phyloP scores from a whole-genome alignment of 2,888 invertebrate species.

The Melipona beecheii region DNA sequence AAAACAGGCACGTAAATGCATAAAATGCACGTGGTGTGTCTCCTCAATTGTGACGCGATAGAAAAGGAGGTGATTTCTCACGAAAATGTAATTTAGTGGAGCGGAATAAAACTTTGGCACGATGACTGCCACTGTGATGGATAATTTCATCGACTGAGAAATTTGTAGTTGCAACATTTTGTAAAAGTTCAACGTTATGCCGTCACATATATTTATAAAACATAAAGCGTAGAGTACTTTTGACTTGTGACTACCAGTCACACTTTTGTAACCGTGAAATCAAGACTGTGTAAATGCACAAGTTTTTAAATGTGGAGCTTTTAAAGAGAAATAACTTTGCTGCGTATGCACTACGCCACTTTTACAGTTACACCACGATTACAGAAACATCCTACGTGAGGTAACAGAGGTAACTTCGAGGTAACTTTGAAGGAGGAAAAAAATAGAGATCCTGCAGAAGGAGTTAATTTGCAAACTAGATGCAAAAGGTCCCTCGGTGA shows the following conservation, averaged over 20 bases:
- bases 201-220: neutral
- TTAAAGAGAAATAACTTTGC: neutral
- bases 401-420: neutral
- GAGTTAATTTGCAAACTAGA: constrained; percentile 12
- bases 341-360: neutral
- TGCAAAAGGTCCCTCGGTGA: neutral
- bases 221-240: neutral
- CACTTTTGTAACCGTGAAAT: neutral
- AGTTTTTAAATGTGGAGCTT: neutral
- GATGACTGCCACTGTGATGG: too few species aligned
- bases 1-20: neutral
- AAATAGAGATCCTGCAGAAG: neutral
- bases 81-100: neutral
- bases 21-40: too few species aligned
- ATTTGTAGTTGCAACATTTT: too few species aligned
- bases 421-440: neutral
- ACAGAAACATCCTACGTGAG: neutral
- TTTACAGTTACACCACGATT: neutral
- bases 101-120: neutral
- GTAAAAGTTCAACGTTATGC: too few species aligned
- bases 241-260: neutral
- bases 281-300: neutral
- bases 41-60: neutral
- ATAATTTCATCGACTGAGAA: too few species aligned
- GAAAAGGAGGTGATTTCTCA: neutral